Conservation (phyloP, 2,888 invertebrate species). For the Trimorus sp. region DNA sequence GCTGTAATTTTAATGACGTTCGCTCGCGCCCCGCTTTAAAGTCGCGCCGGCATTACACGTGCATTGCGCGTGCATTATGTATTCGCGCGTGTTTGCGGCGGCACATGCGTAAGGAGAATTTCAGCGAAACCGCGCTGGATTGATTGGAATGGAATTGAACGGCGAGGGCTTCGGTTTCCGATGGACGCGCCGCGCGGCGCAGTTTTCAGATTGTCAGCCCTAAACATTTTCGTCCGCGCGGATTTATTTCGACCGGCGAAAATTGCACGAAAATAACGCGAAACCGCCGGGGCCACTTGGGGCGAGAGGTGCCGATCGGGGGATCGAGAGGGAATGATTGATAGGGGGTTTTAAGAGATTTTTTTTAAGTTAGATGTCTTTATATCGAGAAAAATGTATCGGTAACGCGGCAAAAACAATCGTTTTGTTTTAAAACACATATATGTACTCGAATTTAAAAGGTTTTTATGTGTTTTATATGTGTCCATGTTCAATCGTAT, state of each 20-base stretch:
- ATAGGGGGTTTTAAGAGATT: too few relatives aligned
- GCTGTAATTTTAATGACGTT: conserved; percentile 58
- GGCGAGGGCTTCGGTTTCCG: conserved; percentile 74
- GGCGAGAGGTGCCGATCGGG: too few relatives aligned
- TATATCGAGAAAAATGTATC: too few relatives aligned
- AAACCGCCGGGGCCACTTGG: neutral
- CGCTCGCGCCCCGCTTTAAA: conserved; percentile 43
- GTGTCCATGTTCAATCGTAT: too few relatives aligned
- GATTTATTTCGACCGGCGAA: conserved; percentile 40
- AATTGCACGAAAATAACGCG: conserved; percentile 36
- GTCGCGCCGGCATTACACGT: conserved; percentile 46
- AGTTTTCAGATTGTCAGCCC: conserved; percentile 69
- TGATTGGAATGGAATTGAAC: conserved; percentile 75
- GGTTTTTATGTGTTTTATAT: too few relatives aligned
- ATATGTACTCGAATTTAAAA: too few relatives aligned
- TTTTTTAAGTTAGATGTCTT: too few relatives aligned
- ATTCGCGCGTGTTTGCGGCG: conserved; percentile 56
- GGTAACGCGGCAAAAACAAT: too few relatives aligned
- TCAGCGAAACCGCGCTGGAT: conserved; percentile 73
- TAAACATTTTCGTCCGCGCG: conserved; percentile 46
- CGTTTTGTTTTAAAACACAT: too few relatives aligned
- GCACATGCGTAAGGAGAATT: conserved; percentile 73
- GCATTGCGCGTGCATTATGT: conserved; percentile 61
- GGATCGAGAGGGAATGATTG: too few relatives aligned
- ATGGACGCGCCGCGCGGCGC: conserved; percentile 72